Base-by-base conservation (phyloP, 2,113 vertebrate species). In the Bufo bufo region DNA sequence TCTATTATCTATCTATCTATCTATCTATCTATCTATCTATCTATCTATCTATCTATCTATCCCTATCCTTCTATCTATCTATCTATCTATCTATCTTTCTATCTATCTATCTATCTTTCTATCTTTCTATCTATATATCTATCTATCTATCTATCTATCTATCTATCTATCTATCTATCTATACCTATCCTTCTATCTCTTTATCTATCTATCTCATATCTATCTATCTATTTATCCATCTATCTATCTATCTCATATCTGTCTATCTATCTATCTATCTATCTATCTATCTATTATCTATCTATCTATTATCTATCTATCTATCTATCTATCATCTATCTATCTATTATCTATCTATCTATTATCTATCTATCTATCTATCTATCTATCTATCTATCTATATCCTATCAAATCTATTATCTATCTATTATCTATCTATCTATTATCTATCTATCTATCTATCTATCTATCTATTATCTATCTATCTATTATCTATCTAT, bases 1-100 rank as follows among this genome's bases (percentile, higher is more conserved):
- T 77, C 74, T 52, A 75, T 75, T 80, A 80, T 80, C n/a, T 80
- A 77, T 52, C 75, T 77, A 77, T 77, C 75, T 77, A 77, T 77
- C 17, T 77, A 77, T 77, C 75, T 52, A 77, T 52, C 75, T 77
- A 77, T n/a, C 75, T n/a, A 20, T n/a, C 75, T 77, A 77, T 77
- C 17, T 69, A 69, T 69, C n/a, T 69, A 69, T 69, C 66, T 69
- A 69, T 69, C 63, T 69, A 69, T 69, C n/a, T 69, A 69, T 69
- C n/a, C n/a, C n/a, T 69, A 69, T 69, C n/a, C 33, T 11, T 69
- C 10, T 69, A 66, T 66, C 3, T 66, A 66, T 66, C 19, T 66
- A 66, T 66, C 63, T 66, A n/a, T 66, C 63, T 66, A 66, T 66
- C 59, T 61, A 61, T 61, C 59, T 61, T 1, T 52, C 52, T 59